phyloP scores from a whole-genome alignment of 2,113 vertebrate species.

The Halcyon senegalensis region DNA sequence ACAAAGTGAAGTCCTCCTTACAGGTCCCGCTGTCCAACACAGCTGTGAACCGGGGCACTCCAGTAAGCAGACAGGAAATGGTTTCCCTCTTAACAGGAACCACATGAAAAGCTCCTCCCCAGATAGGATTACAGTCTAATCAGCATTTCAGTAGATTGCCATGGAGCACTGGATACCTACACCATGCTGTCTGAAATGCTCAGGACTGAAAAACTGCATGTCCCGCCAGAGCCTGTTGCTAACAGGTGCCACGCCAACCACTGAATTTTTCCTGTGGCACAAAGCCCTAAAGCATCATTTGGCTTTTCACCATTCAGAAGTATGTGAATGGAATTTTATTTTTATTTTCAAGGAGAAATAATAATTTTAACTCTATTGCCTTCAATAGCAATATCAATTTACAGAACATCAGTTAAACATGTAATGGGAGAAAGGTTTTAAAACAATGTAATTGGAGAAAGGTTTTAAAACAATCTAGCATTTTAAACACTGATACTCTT shows the following conservation, averaged over 20 bases:
- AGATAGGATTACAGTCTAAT: conserved; percentile 13
- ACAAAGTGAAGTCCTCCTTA: not conserved
- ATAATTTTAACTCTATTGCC: not conserved
- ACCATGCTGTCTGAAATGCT: not conserved
- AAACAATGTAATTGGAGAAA: not conserved
- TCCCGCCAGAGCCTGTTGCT: not conserved
- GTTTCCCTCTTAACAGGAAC: conserved; percentile 25
- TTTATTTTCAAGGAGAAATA: conserved; percentile 8
- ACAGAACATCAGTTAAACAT: not conserved
- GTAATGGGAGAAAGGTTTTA: not conserved
- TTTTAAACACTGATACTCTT: not conserved
- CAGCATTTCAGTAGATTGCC: not conserved
- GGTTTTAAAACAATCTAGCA: not conserved
- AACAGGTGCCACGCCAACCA: conserved; percentile 26
- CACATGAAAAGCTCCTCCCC: conserved; percentile 59
- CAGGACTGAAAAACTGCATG: not conserved
- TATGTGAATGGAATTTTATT: not conserved
- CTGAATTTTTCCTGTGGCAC: not conserved
- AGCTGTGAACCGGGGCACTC: not conserved
- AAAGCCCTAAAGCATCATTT: conserved; percentile 5
- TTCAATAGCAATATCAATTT: not conserved
- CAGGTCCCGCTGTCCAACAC: not conserved
- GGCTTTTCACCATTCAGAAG: not conserved
- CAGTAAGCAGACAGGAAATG: not conserved
- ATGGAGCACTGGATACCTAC: not conserved